Conservation (phyloP, 2,797 vertebrate genomes). For the Scolopax rusticola region DNA sequence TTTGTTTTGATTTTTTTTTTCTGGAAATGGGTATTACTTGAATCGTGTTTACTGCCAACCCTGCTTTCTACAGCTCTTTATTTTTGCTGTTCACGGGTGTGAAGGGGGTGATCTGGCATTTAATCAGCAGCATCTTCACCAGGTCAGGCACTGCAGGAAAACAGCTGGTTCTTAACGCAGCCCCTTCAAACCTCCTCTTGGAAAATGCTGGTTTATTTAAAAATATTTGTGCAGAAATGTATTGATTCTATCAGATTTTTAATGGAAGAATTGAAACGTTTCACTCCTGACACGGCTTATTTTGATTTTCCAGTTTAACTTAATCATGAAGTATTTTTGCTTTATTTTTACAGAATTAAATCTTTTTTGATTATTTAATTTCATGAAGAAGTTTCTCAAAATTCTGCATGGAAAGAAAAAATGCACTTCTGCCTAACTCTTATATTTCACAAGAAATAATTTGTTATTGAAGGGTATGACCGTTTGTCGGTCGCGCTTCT, state of each 20-base stretch:
- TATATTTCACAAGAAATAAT: neutral
- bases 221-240: neutral
- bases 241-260: neutral
- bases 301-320: neutral
- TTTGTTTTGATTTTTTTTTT: neutral
- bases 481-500: fast-evolving
- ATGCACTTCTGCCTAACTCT: neutral
- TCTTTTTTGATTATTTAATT: neutral
- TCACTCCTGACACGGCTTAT: neutral
- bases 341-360: neutral
- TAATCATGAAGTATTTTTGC: neutral
- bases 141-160: neutral
- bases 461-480: neutral
- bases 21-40: neutral
- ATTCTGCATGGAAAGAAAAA: neutral
- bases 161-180: neutral
- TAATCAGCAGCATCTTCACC: neutral
- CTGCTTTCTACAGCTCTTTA: neutral
- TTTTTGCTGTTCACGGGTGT: neutral
- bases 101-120: neutral
- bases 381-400: neutral
- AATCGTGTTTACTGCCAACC: fast-evolving
- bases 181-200: neutral
- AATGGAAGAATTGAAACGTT: neutral
- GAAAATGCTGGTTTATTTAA: neutral